A percentile compares a stretch with the other conserved stretches of the same genome.
Conservation (phyloP, 2,797 vertebrate species). For the Enteromius anoplus region DNA sequence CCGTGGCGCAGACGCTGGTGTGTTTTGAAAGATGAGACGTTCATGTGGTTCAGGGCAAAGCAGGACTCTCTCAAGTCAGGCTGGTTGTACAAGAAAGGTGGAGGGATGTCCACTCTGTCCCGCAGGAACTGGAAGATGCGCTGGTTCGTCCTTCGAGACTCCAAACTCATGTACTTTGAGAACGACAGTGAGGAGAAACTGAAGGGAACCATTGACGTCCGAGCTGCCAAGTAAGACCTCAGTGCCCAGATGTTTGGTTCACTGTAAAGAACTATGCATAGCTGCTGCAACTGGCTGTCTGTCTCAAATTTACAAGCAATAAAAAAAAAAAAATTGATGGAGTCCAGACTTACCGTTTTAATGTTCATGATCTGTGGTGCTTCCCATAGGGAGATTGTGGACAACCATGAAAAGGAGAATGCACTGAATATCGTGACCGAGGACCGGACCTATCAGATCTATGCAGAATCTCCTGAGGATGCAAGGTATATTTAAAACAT, state of each 20-base stretch:
- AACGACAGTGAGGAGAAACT: constrained; percentile 91
- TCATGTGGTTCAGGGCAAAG: constrained; percentile 95
- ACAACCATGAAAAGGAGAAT: constrained; percentile 94
- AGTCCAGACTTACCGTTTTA: neutral
- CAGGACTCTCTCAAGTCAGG: constrained; percentile 90
- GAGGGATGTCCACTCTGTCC: constrained; percentile 89
- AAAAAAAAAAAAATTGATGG: no score
- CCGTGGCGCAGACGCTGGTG: constrained; percentile 92
- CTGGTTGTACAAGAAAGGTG: constrained; percentile 94
- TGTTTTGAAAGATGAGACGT: constrained; percentile 91
- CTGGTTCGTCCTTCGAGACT: constrained; percentile 90
- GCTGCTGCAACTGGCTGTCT: neutral
- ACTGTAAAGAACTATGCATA: neutral
- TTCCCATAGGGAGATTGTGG: constrained; percentile 85
- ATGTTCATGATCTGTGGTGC: neutral
- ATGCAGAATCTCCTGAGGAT: constrained; percentile 92
- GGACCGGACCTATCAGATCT: constrained; percentile 90
- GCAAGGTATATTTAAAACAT: constrained; percentile 80
- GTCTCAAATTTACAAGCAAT: neutral
- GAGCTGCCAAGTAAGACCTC: constrained; percentile 81
- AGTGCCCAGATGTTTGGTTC: neutral
- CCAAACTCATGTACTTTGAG: constrained; percentile 91
- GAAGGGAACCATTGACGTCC: constrained; percentile 88
- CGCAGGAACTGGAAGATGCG: constrained; percentile 94
- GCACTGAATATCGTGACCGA: constrained; percentile 90